These are phyloP conservation scores for Solea solea DNA, from an alignment of 2,113 vertebrate species.

Conservation along the genomic window DNA sequence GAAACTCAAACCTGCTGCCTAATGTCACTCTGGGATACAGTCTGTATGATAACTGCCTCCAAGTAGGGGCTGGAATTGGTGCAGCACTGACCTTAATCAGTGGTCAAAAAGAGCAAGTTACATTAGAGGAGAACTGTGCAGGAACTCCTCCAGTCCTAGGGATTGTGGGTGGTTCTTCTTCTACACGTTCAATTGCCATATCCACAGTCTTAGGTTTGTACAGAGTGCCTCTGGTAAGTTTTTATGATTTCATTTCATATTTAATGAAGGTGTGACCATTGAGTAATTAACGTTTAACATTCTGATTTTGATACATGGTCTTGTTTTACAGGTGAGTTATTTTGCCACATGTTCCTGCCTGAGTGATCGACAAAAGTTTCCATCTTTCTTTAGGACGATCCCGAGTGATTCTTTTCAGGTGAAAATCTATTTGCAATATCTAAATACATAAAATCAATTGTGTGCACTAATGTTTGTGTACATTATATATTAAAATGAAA, in stretches of 20 bases:
- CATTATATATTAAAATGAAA: too few relatives aligned
- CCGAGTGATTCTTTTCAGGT: too few relatives aligned
- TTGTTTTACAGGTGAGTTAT: too few relatives aligned
- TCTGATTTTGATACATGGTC: too few relatives aligned
- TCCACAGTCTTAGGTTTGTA: slow-evolving; percentile 71
- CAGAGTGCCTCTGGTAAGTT: slow-evolving; percentile 71
- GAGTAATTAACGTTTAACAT: too few relatives aligned
- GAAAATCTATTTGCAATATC: too few relatives aligned
- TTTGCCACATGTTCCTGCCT: too few relatives aligned
- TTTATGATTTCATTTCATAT: background rate
- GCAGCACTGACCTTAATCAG: slow-evolving; percentile 65
- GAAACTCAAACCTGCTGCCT: background rate
- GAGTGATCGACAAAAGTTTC: too few relatives aligned
- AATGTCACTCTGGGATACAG: background rate
- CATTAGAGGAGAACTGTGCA: slow-evolving; percentile 53
- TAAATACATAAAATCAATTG: too few relatives aligned
- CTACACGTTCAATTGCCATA: slow-evolving; percentile 70
- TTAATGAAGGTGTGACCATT: too few relatives aligned
- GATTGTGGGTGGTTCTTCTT: slow-evolving; percentile 69
- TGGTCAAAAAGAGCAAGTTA: background rate
- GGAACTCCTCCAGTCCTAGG: slow-evolving; percentile 37
- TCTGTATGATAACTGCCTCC: slow-evolving; percentile 58
- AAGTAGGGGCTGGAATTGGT: slow-evolving; percentile 57
- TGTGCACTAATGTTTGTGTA: too few relatives aligned
- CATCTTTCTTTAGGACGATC: too few relatives aligned